Base-by-base conservation (phyloP, 2,797 vertebrate species). In the Gymnoscopelus microlampas region DNA sequence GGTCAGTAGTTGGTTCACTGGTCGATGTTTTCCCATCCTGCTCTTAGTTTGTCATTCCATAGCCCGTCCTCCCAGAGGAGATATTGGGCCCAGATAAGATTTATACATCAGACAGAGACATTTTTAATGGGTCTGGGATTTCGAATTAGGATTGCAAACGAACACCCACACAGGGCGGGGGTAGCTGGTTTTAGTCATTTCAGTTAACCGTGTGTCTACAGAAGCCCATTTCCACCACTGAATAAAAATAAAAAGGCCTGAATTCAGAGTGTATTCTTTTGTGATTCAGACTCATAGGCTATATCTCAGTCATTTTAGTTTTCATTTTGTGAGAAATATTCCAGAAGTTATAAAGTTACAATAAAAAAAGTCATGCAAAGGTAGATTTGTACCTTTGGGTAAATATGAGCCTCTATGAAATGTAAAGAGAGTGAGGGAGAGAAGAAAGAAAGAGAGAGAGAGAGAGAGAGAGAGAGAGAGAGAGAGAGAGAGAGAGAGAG, bases 11-110 rank as follows among this genome's bases (percentile, higher is more conserved):
- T 61, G 61, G 73, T 3, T 15, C 39, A 7, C 76, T 62, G 69
- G 80, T 56, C 83, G 80, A 54, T 53, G 71, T 62, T 75, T 92
- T 92, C 89, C 88, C 91, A 92, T 91, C 89, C 80, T 81, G 74
- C 73, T 81, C 76, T 78, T 65, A 77, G 66, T 44, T 63, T 67
- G 68, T 75, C 51, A 0, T 77, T 90, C 83, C 79, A 63, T 80
- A 88, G 86, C 53, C 0, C 9, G 75, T 60, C 58, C 60, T 76
- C 89, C 79, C 77, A 26, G 47, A 85, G 85, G 79, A 87, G 73
- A 59, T 71, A 78, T 78, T 73, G 79, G 68, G 61, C 65, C 82
- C 67, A 55, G 77, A 84, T 85, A 48, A 80, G 87, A 90, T 90
- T 76, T 81, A 87, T 87, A 58, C 24, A 15, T 58, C 84, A 80